Evolutionary conservation across 2,797 vertebrate species (phyloP).

Genomic region (Coluber constrictor): DNA sequence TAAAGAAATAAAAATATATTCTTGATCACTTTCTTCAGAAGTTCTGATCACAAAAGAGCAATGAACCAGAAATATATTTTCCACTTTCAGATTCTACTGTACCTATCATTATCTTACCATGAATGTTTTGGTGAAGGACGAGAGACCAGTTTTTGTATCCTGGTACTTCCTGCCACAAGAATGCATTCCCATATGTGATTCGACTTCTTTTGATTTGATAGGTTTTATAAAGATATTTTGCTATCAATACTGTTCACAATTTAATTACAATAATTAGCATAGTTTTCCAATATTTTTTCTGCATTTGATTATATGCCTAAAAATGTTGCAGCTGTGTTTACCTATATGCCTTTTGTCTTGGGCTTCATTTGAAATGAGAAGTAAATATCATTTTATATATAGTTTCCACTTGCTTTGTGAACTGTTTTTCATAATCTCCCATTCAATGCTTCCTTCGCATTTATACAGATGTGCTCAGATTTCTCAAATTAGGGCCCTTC

Average conservation of each 20-base stretch:
- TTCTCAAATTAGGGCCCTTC: conserved; percentile 60
- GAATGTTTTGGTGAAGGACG: neutral
- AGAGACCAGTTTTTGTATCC: conserved; percentile 18
- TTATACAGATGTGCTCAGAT: conserved; percentile 59
- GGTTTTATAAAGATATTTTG: conserved; percentile 72
- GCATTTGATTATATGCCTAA: conserved; percentile 77
- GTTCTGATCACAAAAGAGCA: neutral
- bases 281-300: conserved; percentile 79
- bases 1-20: neutral
- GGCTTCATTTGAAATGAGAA: conserved; percentile 73
- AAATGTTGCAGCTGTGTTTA: conserved; percentile 81
- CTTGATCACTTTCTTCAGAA: conserved; percentile 43
- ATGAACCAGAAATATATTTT: conserved; percentile 43
- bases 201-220: conserved; percentile 68
- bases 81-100: conserved; percentile 19
- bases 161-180: conserved; percentile 27
- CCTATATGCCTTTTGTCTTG: conserved; percentile 77
- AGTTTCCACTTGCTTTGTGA: conserved; percentile 79
- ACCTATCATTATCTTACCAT: conserved; percentile 25
- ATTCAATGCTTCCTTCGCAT: conserved; percentile 67
- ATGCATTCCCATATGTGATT: conserved; percentile 37
- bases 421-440: conserved; percentile 71
- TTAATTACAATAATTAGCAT: conserved; percentile 81
- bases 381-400: conserved; percentile 78
- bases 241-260: conserved; percentile 76